These are phyloP conservation scores for Agrilus cyanescens DNA, from an alignment of 2,888 invertebrate genomes.

Conservation along the genomic window DNA sequence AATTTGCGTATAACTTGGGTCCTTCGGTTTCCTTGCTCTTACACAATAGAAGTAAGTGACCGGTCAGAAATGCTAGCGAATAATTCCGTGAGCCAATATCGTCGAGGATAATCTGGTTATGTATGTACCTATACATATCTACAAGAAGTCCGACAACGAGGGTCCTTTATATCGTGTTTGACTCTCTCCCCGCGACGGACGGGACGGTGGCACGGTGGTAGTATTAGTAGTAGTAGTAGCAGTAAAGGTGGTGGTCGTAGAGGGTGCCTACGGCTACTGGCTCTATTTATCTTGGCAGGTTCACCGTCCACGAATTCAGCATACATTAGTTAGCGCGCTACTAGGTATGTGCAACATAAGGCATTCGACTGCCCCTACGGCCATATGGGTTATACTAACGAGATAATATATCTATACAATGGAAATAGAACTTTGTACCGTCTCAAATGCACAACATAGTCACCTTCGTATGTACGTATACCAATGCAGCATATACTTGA, in stretches of 20 bases:
- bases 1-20: too few species aligned
- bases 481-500: too few species aligned
- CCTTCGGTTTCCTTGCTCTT: too few species aligned
- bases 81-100: not conserved
- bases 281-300: constrained; percentile 36
- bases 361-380: constrained; percentile 26
- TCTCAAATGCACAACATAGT: too few species aligned
- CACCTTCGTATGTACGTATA: too few species aligned
- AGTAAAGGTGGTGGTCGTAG: too few species aligned
- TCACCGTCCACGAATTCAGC: constrained; percentile 26
- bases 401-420: constrained; percentile 22
- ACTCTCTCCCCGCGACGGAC: constrained; percentile 21
- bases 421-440: too few species aligned
- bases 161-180: constrained; percentile 36
- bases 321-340: constrained; percentile 29
- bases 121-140: too few species aligned
- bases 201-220: too few species aligned
- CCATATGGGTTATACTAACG: constrained; percentile 30
- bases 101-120: constrained; percentile 27
- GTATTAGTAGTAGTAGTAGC: too few species aligned
- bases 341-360: constrained; percentile 27
- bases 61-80: too few species aligned
- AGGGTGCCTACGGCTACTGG: constrained; percentile 23
- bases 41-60: too few species aligned
- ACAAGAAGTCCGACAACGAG: constrained; percentile 25